These are phyloP conservation scores for Loxodonta africana DNA, from an alignment of 2,113 vertebrate genomes.

Conservation along the genomic window DNA sequence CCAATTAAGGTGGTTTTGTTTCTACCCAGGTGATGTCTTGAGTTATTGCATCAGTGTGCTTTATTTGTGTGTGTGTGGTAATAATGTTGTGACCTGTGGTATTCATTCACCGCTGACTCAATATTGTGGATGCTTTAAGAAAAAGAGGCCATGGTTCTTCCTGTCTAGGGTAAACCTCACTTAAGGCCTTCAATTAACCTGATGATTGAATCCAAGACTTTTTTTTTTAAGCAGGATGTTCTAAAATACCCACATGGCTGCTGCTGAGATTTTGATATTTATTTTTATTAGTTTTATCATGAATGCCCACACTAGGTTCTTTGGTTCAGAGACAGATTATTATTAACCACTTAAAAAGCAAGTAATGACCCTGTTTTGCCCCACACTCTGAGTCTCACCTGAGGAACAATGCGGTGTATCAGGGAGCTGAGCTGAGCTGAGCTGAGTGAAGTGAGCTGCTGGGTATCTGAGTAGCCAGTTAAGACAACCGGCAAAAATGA, in stretches of 20 bases:
- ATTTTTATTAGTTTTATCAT: constrained; percentile 33
- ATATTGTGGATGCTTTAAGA: background rate
- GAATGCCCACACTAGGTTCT: background rate
- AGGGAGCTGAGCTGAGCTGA: background rate
- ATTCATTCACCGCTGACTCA: background rate
- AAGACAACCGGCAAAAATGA: background rate
- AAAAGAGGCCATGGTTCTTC: background rate
- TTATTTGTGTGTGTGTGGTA: background rate
- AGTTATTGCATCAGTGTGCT: background rate
- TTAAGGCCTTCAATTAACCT: background rate
- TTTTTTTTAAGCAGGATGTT: background rate
- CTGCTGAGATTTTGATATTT: background rate
- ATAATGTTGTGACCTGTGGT: background rate
- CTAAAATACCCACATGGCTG: background rate
- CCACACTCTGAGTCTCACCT: background rate
- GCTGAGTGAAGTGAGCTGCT: background rate
- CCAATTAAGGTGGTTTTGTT: background rate
- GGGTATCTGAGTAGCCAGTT: background rate
- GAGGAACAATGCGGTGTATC: background rate
- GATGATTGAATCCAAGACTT: background rate
- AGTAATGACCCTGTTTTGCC: background rate
- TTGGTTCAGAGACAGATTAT: background rate
- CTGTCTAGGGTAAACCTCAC: background rate
- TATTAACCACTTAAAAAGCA: background rate
- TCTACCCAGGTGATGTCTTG: background rate